Conservation (phyloP, 92 coral and sea anemone species). For the Anthopleura xanthogrammica region DNA sequence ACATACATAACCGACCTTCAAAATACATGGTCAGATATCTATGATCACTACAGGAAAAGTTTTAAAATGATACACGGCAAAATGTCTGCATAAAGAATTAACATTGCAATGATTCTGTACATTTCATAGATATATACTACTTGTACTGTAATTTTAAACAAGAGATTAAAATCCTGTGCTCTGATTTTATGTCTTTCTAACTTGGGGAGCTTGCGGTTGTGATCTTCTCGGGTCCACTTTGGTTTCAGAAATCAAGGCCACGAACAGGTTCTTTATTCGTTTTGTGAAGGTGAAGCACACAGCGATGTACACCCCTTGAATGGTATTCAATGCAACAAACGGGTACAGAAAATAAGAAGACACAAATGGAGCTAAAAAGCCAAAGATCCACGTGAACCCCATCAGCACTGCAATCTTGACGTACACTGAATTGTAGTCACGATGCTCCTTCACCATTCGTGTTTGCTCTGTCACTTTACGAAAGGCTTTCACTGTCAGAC, state of each 20-base stretch:
- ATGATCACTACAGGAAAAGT: no score
- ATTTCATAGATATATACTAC: no score
- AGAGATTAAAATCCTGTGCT: neutral
- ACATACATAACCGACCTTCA: no score
- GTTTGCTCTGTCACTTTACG: constrained; percentile 25
- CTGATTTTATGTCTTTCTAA: no score
- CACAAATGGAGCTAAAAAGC: constrained; percentile 28
- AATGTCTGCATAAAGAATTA: no score
- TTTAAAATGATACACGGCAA: no score
- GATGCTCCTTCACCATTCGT: constrained; percentile 14
- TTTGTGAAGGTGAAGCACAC: constrained; percentile 43
- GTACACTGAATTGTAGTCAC: constrained; percentile 37
- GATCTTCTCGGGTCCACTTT: neutral
- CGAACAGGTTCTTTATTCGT: constrained; percentile 35
- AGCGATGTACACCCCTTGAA: constrained; percentile 49
- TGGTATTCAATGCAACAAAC: constrained; percentile 32
- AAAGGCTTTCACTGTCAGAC: constrained; percentile 25
- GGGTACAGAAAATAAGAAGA: constrained; percentile 43
- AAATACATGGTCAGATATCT: no score
- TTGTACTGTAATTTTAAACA: neutral
- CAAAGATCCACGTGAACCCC: constrained; percentile 74
- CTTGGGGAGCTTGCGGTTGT: no score
- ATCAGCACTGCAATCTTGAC: constrained; percentile 58
- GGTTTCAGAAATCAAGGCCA: neutral
- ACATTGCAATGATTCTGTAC: no score